Evolutionary conservation across 35 echinoderm and acorn worm species (phyloP), one percentile per base, ranked within the genome.

Genomic region (Eucidaris tribuloides): DNA sequence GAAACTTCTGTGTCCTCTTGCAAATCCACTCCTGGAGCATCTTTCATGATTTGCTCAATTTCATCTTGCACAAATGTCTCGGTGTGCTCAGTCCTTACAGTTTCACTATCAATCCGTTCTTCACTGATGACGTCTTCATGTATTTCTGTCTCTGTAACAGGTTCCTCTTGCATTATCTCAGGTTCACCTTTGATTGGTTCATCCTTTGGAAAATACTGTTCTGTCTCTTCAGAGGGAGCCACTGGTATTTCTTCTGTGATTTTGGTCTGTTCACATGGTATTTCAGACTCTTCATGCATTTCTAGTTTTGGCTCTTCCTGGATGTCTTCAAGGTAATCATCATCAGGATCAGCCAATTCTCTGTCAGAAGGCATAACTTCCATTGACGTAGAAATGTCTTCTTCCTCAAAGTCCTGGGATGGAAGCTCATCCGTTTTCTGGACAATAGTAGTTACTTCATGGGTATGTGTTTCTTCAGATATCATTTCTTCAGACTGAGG

Each of bases 271-370:
- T n/a, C n/a, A n/a, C n/a, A n/a, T n/a, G n/a, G n/a, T n/a, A n/a
- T n/a, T n/a, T n/a, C n/a, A n/a, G n/a, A n/a, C n/a, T n/a, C n/a
- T n/a, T n/a, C n/a, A 19, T 20, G 56, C 7, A 59, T 59, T 59
- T 59, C 61, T 44, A 46, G 23, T 43, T 83, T 58, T 70, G 55
- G 36, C 65, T 89, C 87, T 72, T 71, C 79, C 18, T 63, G 41
- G 38, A 70, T 38, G 31, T 65, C 77, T 55, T 89, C 86, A 15
- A 82, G 52, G 23, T 43, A 27, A n/a, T 49, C 45, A 6, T 54
- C 84, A 32, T 64, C 61, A n/a, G 28, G 28, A 28, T 64, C 61
- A 28, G 37, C 22, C 30, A 32, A 32, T 28, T 64, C 68, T 74
- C 68, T 42, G 35, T 74, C 68, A 17, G 68, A 74, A 44, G 68